Percentiles rank a stretch among this genome's conserved stretches.
Evolutionary conservation across 2,888 invertebrate species (phyloP).

Genomic region (Nomada ferruginata): DNA sequence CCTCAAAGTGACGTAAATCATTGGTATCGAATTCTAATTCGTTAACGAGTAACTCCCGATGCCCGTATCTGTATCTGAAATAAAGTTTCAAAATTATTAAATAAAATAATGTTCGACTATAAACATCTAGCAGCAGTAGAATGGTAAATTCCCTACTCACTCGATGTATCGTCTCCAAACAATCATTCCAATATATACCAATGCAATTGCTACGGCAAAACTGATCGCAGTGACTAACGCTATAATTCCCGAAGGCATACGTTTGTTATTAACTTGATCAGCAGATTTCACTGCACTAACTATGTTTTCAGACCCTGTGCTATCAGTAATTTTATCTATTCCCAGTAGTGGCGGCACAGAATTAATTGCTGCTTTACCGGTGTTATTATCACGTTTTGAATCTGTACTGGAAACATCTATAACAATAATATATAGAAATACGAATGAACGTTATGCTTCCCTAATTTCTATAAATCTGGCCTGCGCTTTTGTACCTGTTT

Average conservation of each 20-base stretch:
- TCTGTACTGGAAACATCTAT: slow-evolving; percentile 9
- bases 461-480: too few species aligned
- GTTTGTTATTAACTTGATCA: slow-evolving; percentile 35
- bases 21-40: slow-evolving; percentile 83
- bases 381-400: slow-evolving; percentile 5
- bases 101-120: not conserved
- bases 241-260: slow-evolving; percentile 74
- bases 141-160: slow-evolving; percentile 76
- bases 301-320: not conserved
- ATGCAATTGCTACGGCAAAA: slow-evolving; percentile 80
- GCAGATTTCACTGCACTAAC: slow-evolving; percentile 12
- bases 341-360: slow-evolving; percentile 10
- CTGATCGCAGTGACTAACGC: slow-evolving; percentile 76
- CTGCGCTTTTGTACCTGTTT: slow-evolving; percentile 9
- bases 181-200: slow-evolving; percentile 83
- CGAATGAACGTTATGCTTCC: too few species aligned
- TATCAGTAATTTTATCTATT: not conserved
- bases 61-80: slow-evolving; percentile 81
- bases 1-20: slow-evolving; percentile 84
- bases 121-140: not conserved
- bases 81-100: slow-evolving; percentile 6
- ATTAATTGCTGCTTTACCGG: slow-evolving; percentile 12
- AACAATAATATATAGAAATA: not conserved
- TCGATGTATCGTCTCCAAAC: slow-evolving; percentile 84
- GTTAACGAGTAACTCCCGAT: slow-evolving; percentile 84